Percentiles rank a stretch among this genome's conserved stretches.
phyloP scores from a whole-genome alignment of 2,888 invertebrate species.

The Trileptium ribeirensis region DNA sequence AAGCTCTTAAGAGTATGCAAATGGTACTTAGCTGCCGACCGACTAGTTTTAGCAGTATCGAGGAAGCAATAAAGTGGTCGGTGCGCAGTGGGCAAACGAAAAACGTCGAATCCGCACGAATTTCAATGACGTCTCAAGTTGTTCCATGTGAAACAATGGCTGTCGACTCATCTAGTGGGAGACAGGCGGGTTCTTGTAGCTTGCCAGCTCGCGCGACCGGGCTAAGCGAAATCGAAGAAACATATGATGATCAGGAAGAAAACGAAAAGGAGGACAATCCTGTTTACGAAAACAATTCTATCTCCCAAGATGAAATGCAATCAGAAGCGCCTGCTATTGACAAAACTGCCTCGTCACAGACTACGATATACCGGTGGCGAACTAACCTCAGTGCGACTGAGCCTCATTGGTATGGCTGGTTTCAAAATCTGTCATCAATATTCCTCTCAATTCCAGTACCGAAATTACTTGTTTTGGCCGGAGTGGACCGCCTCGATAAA shows the following conservation, averaged over 20 bases:
- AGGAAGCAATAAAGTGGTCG: constrained; percentile 95
- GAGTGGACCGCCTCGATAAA: constrained; percentile 85
- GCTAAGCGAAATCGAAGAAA: not conserved
- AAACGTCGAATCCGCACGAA: constrained; percentile 81
- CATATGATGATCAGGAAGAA: not conserved
- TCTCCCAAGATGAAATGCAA: constrained; percentile 27
- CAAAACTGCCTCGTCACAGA: not conserved
- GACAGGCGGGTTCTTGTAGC: not conserved
- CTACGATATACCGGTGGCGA: constrained; percentile 89
- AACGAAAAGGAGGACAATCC: not conserved
- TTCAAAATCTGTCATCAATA: constrained; percentile 67
- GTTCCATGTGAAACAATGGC: no score
- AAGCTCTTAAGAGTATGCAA: constrained; percentile 90
- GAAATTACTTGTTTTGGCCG: constrained; percentile 57
- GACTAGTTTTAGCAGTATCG: constrained; percentile 72
- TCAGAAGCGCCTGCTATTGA: not conserved
- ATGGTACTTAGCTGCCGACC: constrained; percentile 83
- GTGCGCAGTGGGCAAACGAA: constrained; percentile 82
- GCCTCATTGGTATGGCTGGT: constrained; percentile 85
- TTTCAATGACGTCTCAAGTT: constrained; percentile 93
- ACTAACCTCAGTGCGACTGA: constrained; percentile 86
- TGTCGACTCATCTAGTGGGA: no score
- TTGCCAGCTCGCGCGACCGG: not conserved
- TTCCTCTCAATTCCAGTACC: constrained; percentile 54
- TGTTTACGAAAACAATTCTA: not conserved